These are phyloP conservation scores for Antechinus stuartii DNA, from an alignment of 2,113 vertebrate genomes.

Conservation along the genomic window DNA sequence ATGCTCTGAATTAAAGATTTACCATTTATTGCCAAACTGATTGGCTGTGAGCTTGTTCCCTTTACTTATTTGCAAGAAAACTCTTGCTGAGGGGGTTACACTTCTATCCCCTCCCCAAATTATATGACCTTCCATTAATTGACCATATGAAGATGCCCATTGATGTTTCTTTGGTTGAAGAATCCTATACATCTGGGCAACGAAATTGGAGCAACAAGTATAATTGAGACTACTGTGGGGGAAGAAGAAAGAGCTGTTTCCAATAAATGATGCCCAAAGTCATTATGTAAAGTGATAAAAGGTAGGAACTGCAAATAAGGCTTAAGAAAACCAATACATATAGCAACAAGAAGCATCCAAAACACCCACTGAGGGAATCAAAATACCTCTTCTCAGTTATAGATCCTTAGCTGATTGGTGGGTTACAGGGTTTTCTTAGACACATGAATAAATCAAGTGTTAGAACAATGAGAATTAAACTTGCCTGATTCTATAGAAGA, in stretches of 20 bases:
- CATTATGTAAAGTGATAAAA: conserved; percentile 1
- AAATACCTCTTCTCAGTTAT: background rate
- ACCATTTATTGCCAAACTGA: conserved; percentile 10
- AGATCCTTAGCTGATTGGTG: background rate
- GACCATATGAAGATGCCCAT: background rate
- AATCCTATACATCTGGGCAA: background rate
- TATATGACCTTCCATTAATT: background rate
- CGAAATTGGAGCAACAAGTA: background rate
- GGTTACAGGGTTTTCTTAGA: background rate
- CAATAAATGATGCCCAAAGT: conserved; percentile 65
- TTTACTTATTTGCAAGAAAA: background rate
- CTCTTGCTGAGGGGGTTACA: background rate
- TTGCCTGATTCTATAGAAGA: conserved; percentile 29
- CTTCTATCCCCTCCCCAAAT: background rate
- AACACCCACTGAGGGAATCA: background rate
- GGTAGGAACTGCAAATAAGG: background rate
- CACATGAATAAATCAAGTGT: background rate
- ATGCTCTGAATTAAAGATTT: background rate
- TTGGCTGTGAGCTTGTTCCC: background rate
- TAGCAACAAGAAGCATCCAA: background rate
- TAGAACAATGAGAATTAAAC: conserved; percentile 27
- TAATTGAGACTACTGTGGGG: background rate
- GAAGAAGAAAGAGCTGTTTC: conserved; percentile 1
- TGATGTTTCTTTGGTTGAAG: background rate
- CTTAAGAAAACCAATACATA: background rate